These are phyloP conservation scores for Ellobius talpinus DNA, from an alignment of 2,113 vertebrate species.

Conservation along the genomic window DNA sequence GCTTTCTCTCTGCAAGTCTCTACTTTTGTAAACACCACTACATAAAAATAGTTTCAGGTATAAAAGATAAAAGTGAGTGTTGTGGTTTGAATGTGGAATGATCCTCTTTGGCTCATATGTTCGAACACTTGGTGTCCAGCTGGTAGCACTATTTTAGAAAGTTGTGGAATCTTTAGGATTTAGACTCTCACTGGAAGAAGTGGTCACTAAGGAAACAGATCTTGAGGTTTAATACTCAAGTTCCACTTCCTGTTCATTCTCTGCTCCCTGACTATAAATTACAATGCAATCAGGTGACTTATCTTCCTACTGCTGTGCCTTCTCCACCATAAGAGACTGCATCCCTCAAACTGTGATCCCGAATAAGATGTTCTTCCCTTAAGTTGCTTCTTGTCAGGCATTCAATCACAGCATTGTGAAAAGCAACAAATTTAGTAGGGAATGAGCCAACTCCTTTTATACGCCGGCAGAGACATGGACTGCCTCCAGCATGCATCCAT, in stretches of 20 bases:
- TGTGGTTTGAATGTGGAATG: background rate
- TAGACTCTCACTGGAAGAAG: background rate
- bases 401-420: background rate
- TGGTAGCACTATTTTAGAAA: background rate
- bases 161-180: background rate
- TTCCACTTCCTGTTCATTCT: background rate
- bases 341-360: background rate
- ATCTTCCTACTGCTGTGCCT: background rate
- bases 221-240: background rate
- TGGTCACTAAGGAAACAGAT: background rate
- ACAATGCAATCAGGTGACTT: background rate
- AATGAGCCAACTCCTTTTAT: background rate
- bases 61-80: background rate
- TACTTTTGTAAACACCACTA: background rate
- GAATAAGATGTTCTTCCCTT: background rate
- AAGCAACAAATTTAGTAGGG: background rate
- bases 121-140: background rate
- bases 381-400: background rate
- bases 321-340: background rate
- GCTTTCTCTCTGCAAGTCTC: background rate
- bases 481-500: background rate
- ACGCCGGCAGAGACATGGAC: background rate
- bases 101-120: background rate
- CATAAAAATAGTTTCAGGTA: conserved; percentile 23
- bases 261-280: background rate